A percentile compares a stretch with the other conserved stretches of the same genome.
phyloP scores from a whole-genome alignment of 2,113 vertebrate genomes.

The Bos indicus region DNA sequence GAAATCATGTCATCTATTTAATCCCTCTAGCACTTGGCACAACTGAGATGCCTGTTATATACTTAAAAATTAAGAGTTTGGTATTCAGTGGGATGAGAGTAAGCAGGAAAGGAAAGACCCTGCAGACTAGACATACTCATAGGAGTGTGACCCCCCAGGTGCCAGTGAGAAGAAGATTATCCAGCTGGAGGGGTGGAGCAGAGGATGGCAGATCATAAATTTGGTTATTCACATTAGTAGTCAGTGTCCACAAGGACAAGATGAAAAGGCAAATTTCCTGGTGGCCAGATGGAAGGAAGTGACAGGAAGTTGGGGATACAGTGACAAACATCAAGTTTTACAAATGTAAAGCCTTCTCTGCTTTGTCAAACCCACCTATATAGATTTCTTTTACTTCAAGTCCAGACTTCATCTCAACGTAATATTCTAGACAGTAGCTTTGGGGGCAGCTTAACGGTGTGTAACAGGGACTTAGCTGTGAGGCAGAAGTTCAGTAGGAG shows the following conservation, averaged over 20 bases:
- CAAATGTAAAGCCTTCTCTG: background rate
- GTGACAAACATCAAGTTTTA: background rate
- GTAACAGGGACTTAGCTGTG: background rate
- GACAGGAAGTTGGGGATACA: background rate
- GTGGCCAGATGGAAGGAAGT: background rate
- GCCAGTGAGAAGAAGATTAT: background rate
- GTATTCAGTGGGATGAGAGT: background rate
- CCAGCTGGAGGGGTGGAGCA: background rate
- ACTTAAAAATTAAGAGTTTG: background rate
- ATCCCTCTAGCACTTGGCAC: background rate
- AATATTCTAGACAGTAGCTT: background rate
- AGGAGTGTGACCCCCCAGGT: background rate
- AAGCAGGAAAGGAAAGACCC: background rate
- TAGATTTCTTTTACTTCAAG: background rate
- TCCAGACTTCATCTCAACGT: background rate
- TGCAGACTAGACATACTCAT: background rate
- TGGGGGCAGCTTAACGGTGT: background rate
- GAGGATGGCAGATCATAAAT: background rate
- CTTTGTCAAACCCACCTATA: background rate
- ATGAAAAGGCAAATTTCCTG: background rate
- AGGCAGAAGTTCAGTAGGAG: background rate
- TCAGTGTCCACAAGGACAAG: background rate
- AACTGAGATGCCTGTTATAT: background rate
- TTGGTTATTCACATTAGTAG: background rate
- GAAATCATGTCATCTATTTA: background rate